A percentile compares a stretch with the other conserved stretches of the same genome.
These are phyloP conservation scores for Eurytoma californica DNA, from an alignment of 2,888 invertebrate species.

Conservation along the genomic window DNA sequence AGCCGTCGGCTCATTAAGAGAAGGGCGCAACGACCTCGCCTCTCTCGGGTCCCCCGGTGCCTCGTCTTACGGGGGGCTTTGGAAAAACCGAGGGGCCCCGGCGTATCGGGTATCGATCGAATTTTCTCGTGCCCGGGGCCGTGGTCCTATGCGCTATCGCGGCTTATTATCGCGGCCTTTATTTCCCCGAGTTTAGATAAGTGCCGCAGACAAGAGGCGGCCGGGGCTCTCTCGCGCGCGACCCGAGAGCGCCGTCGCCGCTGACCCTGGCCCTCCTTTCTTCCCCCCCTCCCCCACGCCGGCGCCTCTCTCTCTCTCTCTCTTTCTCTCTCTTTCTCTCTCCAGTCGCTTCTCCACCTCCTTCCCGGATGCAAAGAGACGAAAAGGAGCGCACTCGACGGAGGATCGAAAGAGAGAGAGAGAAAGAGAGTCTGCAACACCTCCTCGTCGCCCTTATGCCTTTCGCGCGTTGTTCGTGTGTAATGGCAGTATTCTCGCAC, in stretches of 20 bases:
- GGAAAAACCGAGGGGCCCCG: too few species aligned
- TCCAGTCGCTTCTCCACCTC: conserved; percentile 24
- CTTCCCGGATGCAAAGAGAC: conserved; percentile 62
- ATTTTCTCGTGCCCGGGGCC: conserved; percentile 21
- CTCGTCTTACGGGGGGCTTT: too few species aligned
- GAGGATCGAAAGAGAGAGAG: conserved; percentile 13
- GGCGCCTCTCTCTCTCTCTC: conserved; percentile 32
- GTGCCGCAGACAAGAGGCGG: conserved; percentile 43
- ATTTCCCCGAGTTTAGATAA: conserved; percentile 53
- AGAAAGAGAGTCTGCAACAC: conserved; percentile 42
- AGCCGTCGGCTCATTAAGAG: too few species aligned
- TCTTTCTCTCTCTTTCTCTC: conserved; percentile 34
- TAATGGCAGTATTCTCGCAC: conserved; percentile 53
- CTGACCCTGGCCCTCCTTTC: conserved; percentile 52
- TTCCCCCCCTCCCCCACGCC: conserved; percentile 16
- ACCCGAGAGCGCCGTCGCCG: conserved; percentile 26
- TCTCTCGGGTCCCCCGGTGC: too few species aligned
- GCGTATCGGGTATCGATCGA: conserved; percentile 32
- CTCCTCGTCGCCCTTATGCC: conserved; percentile 51
- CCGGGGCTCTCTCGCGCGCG: conserved; percentile 32
- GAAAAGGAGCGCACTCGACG: conserved; percentile 35
- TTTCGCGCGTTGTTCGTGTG: conserved; percentile 45
- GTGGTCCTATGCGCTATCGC: conserved; percentile 22
- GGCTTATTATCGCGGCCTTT: conserved; percentile 49
- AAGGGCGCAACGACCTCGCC: too few species aligned